Evolutionary conservation across 2,113 vertebrate species (phyloP).

Genomic region (Dasypus novemcinctus): DNA sequence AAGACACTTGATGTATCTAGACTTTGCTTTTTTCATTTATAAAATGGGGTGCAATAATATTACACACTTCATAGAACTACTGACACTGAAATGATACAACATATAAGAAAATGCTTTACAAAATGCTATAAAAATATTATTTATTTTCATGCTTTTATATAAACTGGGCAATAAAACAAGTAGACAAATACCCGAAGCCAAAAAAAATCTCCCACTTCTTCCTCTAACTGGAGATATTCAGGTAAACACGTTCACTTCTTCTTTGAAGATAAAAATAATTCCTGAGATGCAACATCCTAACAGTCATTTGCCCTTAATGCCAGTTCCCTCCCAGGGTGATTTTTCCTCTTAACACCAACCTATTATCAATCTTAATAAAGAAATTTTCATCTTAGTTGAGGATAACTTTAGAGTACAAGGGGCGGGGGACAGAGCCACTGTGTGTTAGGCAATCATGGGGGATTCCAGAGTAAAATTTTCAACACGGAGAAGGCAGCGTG

Average conservation of each 20-base stretch:
- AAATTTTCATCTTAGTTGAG: not conserved
- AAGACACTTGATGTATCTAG: not conserved
- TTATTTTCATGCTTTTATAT: not conserved
- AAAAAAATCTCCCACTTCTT: not conserved
- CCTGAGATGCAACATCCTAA: not conserved
- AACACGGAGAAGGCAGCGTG: not conserved
- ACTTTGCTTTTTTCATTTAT: not conserved
- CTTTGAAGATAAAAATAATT: not conserved
- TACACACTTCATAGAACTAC: not conserved
- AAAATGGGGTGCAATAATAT: not conserved
- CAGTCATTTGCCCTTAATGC: not conserved
- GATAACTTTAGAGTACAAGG: not conserved
- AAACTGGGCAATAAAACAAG: not conserved
- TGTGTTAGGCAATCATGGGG: not conserved
- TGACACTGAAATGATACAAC: not conserved
- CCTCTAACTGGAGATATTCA: not conserved
- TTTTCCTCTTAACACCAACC: not conserved
- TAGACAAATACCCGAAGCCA: not conserved
- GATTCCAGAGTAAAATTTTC: not conserved
- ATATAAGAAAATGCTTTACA: not conserved
- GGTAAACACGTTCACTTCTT: not conserved
- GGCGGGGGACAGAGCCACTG: not conserved
- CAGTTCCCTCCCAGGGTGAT: not conserved
- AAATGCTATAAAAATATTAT: not conserved
- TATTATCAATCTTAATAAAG: not conserved